A percentile compares a stretch with the other conserved stretches of the same genome.
Conservation (phyloP, 2,797 vertebrate genomes). For the Esox masquinongy region DNA sequence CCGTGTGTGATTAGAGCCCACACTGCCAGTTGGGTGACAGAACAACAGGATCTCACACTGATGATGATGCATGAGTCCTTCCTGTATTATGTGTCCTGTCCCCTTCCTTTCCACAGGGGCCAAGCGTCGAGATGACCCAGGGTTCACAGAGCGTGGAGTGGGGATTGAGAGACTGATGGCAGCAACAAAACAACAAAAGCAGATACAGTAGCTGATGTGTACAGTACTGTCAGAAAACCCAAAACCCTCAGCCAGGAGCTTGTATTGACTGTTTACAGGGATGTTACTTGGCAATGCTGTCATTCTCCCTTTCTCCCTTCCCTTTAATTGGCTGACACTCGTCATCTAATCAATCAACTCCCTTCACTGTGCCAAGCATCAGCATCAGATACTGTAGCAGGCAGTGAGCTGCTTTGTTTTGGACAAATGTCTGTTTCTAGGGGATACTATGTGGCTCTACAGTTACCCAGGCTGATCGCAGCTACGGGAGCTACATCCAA, state of each 20-base stretch:
- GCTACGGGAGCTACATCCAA: conserved; percentile 52
- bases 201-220: neutral
- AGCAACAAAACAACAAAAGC: neutral
- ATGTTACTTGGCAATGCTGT: neutral
- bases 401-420: conserved; percentile 45
- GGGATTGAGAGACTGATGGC: neutral
- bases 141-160: conserved; percentile 14
- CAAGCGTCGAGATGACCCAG: conserved; percentile 42
- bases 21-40: conserved; percentile 34
- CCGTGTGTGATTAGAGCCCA: conserved; percentile 33
- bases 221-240: neutral
- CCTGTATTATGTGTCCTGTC: conserved; percentile 46
- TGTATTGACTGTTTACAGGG: conserved; percentile 19
- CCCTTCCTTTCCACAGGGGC: conserved; percentile 30
- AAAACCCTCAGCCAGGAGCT: neutral
- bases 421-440: conserved; percentile 40
- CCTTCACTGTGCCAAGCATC: conserved; percentile 32
- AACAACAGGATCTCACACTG: conserved; percentile 57
- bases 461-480: conserved; percentile 56
- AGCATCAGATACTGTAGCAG: conserved; percentile 36
- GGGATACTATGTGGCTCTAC: conserved; percentile 46
- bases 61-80: conserved; percentile 57
- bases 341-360: conserved; percentile 33
- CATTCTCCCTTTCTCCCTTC: neutral
- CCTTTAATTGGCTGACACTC: conserved; percentile 37